These are phyloP conservation scores for Steinernema hermaphroditum DNA, from an alignment of 2,888 invertebrate species.

Conservation along the genomic window DNA sequence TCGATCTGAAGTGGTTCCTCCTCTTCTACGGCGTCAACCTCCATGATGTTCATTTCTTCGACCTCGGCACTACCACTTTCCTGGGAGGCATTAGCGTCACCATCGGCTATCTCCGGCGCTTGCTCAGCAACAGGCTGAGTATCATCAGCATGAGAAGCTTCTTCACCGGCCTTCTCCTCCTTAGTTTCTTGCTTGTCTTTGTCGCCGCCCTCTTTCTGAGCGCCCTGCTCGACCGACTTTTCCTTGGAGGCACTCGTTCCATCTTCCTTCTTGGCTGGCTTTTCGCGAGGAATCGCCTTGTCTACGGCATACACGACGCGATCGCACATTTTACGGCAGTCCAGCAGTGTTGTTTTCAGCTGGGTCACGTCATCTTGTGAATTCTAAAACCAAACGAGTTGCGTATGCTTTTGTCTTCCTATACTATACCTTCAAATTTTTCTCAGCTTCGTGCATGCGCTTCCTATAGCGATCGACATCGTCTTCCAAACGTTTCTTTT, in stretches of 20 bases:
- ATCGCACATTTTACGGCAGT: conserved; percentile 56
- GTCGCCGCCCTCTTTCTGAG: neutral
- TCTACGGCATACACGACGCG: conserved; percentile 53
- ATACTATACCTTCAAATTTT: conserved; percentile 49
- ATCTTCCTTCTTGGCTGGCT: conserved; percentile 38
- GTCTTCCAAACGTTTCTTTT: conserved; percentile 58
- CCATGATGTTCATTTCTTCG: conserved; percentile 29
- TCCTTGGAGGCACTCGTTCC: neutral
- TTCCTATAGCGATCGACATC: conserved; percentile 61
- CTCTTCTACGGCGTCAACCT: conserved; percentile 7
- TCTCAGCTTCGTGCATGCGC: conserved; percentile 59
- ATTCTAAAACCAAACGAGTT: conserved; percentile 41
- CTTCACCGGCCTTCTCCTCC: neutral
- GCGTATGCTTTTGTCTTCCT: neutral
- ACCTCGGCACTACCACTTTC: neutral
- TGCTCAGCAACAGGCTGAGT: neutral
- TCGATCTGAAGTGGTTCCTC: conserved; percentile 16
- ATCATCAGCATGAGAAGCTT: neutral
- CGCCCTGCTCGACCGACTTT: conserved; percentile 7
- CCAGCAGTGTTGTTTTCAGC: conserved; percentile 52
- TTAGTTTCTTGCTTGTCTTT: neutral
- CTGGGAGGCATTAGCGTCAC: neutral
- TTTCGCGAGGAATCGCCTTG: conserved; percentile 51
- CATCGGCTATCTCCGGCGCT: neutral
- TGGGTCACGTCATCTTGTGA: conserved; percentile 53